Evolutionary conservation across 92 coral and sea anemone species (phyloP).

Genomic region (Desmophyllum pertusum): DNA sequence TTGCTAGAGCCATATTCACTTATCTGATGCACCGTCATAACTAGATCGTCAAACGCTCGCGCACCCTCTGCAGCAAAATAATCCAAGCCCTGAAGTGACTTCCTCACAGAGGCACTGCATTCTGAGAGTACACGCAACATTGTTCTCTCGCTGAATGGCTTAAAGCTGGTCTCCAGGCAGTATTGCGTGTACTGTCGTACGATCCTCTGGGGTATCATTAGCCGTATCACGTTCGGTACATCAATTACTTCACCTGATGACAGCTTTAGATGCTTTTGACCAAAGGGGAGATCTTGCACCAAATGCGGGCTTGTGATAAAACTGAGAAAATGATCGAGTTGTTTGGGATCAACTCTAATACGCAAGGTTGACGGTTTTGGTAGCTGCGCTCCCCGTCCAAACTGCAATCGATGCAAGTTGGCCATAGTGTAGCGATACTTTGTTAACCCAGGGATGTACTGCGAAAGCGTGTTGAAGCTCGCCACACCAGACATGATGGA

Average conservation of each 20-base stretch:
- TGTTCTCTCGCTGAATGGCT: no score
- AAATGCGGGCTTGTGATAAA: slow-evolving; percentile 69
- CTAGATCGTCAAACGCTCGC: no score
- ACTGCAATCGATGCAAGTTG: slow-evolving; percentile 55
- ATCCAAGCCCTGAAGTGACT: slow-evolving; percentile 57
- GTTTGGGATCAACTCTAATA: no score
- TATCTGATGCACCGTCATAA: no score
- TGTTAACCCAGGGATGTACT: slow-evolving; percentile 59
- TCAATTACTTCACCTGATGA: slow-evolving; percentile 44
- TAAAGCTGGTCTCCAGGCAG: slow-evolving; percentile 45
- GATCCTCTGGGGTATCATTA: slow-evolving; percentile 63
- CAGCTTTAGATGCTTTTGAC: slow-evolving; percentile 45
- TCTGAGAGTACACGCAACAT: no score
- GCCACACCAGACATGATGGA: slow-evolving; percentile 47
- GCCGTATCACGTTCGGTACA: slow-evolving; percentile 66
- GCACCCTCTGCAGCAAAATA: slow-evolving; percentile 51
- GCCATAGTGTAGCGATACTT: slow-evolving; percentile 54
- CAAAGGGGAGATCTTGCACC: slow-evolving; percentile 72
- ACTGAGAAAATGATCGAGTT: slow-evolving; percentile 64
- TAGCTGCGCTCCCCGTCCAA: slow-evolving; percentile 64
- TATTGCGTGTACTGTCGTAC: slow-evolving; percentile 42
- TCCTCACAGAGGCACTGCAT: no score
- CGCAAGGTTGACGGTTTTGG: no score
- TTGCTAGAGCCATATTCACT: neutral
- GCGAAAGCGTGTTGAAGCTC: slow-evolving; percentile 18